Conservation (phyloP, 2,797 vertebrate species). For the Masticophis lateralis region DNA sequence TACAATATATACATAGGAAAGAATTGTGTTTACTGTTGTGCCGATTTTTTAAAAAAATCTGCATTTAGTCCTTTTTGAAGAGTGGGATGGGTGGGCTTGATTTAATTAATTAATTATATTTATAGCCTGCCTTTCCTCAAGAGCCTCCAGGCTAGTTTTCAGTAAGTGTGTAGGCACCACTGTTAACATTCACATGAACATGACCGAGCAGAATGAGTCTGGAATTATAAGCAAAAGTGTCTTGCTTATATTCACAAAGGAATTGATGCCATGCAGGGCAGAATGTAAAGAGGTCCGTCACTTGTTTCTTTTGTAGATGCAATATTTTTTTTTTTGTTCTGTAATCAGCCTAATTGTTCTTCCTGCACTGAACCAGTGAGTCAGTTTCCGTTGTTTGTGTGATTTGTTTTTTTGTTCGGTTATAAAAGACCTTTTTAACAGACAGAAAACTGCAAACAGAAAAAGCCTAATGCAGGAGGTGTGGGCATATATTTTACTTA, state of each 20-base stretch:
- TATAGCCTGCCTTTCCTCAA: background rate
- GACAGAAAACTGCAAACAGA: constrained; percentile 24
- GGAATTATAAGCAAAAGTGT: background rate
- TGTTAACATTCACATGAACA: background rate
- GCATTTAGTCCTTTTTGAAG: background rate
- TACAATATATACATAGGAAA: background rate
- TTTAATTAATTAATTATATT: background rate
- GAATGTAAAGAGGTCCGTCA: constrained; percentile 27
- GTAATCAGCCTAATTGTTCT: background rate
- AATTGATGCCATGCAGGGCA: background rate
- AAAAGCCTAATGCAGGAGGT: constrained; percentile 3
- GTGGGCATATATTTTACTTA: constrained; percentile 19
- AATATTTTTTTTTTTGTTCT: background rate
- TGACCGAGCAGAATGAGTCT: background rate
- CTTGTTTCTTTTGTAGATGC: constrained; percentile 43
- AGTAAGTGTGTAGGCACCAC: background rate
- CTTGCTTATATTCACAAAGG: background rate
- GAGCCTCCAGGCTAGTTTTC: background rate
- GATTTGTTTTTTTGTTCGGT: background rate
- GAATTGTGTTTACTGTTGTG: background rate
- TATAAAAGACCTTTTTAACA: constrained; percentile 17
- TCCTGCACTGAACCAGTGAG: constrained; percentile 3
- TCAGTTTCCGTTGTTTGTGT: constrained; percentile 31
- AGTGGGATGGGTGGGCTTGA: background rate
- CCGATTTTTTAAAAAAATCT: background rate